Evolutionary conservation across 2,888 invertebrate genomes (phyloP), one percentile per base, ranked within the genome.

Genomic region (Drosophila quasianomalipes): DNA sequence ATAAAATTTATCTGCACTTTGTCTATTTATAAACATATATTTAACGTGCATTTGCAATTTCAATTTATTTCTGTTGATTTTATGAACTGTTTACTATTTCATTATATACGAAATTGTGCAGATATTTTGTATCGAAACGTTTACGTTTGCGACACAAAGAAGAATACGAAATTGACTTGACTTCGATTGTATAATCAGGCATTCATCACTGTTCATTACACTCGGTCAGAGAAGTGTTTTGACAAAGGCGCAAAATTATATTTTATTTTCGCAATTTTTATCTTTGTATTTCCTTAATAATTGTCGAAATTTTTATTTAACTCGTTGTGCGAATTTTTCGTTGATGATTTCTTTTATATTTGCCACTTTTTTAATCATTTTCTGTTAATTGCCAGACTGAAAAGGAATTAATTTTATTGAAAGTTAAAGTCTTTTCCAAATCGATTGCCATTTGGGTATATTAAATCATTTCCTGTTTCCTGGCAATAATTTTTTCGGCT

Each of bases 61-160:
- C 28, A 9, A 16, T 51, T 28, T 19, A 28, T 51, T 28, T 28
- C 28, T 28, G 28, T 10, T 3, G 28, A 28, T 51, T 19, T 51
- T 10, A 28, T 51, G 28, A 19, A 19, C 51, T 51, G n/a, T 30
- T 52, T 30, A n/a, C 30, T 6, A 4, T 52, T 52, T n/a, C 7
- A 30, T 52, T n/a, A 52, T 30, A 6, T 12, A 30, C 3, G n/a
- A 30, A 52, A 52, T 52, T n/a, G 19, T 6, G 16, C 7, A 26
- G 16, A 47, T 26, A 22, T 26, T 47, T 26, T 47, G 47, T 16
- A 26, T 47, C 9, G 22, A 52, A 52, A 30, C 52, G 52, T n/a
- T 52, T 30, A 30, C n/a, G 52, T 52, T n/a, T 52, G 52, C 30
- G 6, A 30, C 52, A 52, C 52, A 30, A 30, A 52, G 52, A 30